Percentiles rank a stretch among this genome's conserved stretches.
phyloP scores from a whole-genome alignment of 2,113 vertebrate species.

The Prinia subflava region DNA sequence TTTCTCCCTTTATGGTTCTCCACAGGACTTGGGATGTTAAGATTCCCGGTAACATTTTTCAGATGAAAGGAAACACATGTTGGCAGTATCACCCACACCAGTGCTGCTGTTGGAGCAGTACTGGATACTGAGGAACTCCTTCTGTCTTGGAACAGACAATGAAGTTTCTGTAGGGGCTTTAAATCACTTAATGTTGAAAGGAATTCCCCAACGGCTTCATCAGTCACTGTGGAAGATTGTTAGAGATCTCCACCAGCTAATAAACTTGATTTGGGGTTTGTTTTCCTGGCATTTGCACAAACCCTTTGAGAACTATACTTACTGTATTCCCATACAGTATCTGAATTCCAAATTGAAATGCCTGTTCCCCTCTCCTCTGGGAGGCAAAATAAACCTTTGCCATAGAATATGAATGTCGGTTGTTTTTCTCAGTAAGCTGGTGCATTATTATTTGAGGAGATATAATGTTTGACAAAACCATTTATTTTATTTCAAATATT shows the following conservation, averaged over 20 bases:
- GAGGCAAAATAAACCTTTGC: conserved; percentile 70
- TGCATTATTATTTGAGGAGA: conserved; percentile 61
- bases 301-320: conserved; percentile 74
- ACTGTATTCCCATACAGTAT: conserved; percentile 72
- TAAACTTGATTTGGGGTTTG: conserved; percentile 75
- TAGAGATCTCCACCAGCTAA: conserved; percentile 73
- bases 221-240: conserved; percentile 72
- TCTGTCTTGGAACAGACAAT: conserved; percentile 44
- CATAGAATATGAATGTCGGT: conserved; percentile 41
- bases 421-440: conserved; percentile 58
- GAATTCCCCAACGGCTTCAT: conserved; percentile 72
- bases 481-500: conserved; percentile 62
- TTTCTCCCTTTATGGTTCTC: neutral
- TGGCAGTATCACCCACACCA: neutral
- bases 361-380: conserved; percentile 10
- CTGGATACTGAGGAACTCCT: conserved; percentile 10
- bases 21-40: neutral
- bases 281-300: conserved; percentile 76
- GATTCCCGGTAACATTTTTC: neutral
- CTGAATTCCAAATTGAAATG: conserved; percentile 68
- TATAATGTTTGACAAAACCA: conserved; percentile 61
- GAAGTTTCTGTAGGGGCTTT: conserved; percentile 66
- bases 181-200: conserved; percentile 76
- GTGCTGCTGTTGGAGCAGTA: neutral
- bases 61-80: neutral